These are phyloP conservation scores for Porites cylindrica DNA, from an alignment of 92 coral and sea anemone species.

Conservation along the genomic window DNA sequence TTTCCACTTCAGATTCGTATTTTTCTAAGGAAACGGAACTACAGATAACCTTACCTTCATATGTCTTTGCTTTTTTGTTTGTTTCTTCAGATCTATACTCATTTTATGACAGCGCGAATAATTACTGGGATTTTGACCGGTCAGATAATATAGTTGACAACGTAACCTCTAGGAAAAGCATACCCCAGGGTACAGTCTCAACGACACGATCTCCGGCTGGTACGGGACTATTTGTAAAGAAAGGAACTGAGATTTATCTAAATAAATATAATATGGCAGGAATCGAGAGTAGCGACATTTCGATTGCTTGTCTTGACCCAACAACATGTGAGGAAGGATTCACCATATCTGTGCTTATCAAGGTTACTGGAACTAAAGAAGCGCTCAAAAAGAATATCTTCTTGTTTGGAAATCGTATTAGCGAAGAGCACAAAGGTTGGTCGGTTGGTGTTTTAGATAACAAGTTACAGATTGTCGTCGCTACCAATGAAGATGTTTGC, in stretches of 20 bases:
- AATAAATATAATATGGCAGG: background rate
- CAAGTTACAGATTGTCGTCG: background rate
- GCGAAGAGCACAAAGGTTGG: background rate
- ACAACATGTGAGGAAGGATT: background rate
- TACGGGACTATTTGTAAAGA: background rate
- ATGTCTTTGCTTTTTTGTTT: background rate
- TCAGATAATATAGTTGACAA: slow-evolving; percentile 6
- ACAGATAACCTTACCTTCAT: no score
- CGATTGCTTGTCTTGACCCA: slow-evolving; percentile 13
- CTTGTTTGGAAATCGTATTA: background rate
- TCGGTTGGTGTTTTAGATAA: background rate
- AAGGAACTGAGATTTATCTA: background rate
- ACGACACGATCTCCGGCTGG: slow-evolving; percentile 7
- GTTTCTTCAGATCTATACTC: background rate
- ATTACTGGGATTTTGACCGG: slow-evolving; percentile 16
- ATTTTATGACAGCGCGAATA: background rate
- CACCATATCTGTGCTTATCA: slow-evolving; percentile 7
- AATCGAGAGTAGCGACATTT: background rate
- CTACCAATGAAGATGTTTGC: background rate
- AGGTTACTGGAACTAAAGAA: background rate
- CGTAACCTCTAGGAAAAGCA: background rate
- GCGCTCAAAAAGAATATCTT: background rate
- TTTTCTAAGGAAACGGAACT: no score
- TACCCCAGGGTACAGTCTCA: background rate
- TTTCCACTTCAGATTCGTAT: no score